Base-by-base conservation (phyloP, 2,797 vertebrate genomes). In the Rhabdomys pumilio region DNA sequence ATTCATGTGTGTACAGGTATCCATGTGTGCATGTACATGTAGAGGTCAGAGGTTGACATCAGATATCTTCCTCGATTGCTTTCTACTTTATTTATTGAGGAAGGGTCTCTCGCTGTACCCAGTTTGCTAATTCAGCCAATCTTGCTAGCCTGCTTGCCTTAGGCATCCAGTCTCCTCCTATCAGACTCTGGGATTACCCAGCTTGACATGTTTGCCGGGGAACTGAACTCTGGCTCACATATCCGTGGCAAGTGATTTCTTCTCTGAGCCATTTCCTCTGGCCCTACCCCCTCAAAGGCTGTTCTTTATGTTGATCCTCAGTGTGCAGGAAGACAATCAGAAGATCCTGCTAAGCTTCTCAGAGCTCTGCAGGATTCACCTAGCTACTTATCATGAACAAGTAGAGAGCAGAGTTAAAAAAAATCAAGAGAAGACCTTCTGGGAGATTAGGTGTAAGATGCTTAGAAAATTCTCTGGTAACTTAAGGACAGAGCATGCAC, bases 391-490 rank as follows among this genome's bases (percentile, higher is more conserved):
- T 86, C 41, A 87, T 72, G 57, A 84, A 53, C 50, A 93, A 47
- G 57, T 19, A 87, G 93, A 93, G 0, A 65, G 7, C 75, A 84
- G 72, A n/a, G 50, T 44, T 17, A n/a, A 31, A 19, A 72, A 85
- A 93, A 59, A 63, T 57, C 59, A 69, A 84, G 95, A 81, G 38
- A 77, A 69, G n/a, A 34, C 1, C 75, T 67, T 83, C 50, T 69
- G 41, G 57, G 29, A 24, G 55, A 95, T 11, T 59, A 50, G 67
- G 34, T 44, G 72, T 72, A 73, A 50, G 61, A 92, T 57, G 57
- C 85, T 89, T 87, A 84, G 87, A 90, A 12, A 96, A 96, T 85
- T 92, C 72, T 65, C 72, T 24, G 95, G 29, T 13, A 72, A 38
- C 6, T 80, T 14, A 12, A 83, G 41, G 81, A 19, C 7, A 4